phyloP scores from a whole-genome alignment of 92 coral and sea anemone genomes.

The Blastomussa wellsi region DNA sequence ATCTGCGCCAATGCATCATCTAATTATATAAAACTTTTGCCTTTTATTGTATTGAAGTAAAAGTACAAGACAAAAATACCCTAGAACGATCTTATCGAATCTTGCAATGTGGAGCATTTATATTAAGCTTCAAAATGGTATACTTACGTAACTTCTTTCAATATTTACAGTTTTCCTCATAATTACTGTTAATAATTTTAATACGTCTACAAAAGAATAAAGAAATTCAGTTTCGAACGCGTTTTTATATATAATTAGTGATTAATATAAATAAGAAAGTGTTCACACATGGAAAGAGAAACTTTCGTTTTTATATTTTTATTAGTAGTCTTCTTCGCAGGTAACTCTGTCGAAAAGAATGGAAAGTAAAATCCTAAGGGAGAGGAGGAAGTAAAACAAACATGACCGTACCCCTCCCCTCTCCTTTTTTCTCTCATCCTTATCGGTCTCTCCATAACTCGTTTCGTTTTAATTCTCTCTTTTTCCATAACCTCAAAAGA shows the following conservation, averaged over 20 bases:
- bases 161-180: neutral
- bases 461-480: neutral
- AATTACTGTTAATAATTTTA: neutral
- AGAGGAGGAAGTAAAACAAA: neutral
- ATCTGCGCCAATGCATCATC: neutral
- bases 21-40: neutral
- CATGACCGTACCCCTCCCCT: neutral
- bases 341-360: neutral
- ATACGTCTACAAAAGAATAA: neutral
- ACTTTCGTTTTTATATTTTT: neutral
- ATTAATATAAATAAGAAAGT: neutral
- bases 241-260: neutral
- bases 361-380: neutral
- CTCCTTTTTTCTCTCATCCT: neutral
- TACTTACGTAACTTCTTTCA: neutral
- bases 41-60: no score
- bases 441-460: neutral
- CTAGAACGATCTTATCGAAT: no score
- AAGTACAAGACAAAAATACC: neutral
- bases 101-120: neutral
- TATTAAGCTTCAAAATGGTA: neutral
- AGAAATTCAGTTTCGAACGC: neutral
- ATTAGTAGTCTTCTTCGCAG: neutral
- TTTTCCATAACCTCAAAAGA: neutral
- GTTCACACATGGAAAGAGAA: neutral